A percentile compares a stretch with the other conserved stretches of the same genome.
Evolutionary conservation across 2,113 vertebrate genomes (phyloP).

Genomic region (Pygoscelis adeliae): DNA sequence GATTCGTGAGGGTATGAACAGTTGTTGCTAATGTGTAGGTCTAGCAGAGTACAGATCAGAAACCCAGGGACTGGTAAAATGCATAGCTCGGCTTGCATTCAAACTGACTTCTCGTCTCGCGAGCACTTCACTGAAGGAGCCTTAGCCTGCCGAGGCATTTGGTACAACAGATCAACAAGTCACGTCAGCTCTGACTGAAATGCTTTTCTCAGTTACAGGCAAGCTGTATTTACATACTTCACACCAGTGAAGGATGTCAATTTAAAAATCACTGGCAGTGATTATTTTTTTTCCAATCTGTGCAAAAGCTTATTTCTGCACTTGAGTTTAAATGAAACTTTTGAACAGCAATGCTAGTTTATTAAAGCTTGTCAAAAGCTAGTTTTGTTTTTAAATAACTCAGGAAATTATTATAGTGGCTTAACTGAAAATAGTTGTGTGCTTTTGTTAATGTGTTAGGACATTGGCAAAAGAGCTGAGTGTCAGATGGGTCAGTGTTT

Average conservation of each 20-base stretch:
- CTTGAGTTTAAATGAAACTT: background rate
- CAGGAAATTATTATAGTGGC: background rate
- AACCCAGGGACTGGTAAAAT: background rate
- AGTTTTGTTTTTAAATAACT: background rate
- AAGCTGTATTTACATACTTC: background rate
- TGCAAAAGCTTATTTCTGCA: background rate
- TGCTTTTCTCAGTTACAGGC: background rate
- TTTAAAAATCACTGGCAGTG: background rate
- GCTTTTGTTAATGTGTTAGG: background rate
- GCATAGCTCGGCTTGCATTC: accelerated
- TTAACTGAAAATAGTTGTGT: background rate
- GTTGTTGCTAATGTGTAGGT: background rate
- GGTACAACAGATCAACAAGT: background rate
- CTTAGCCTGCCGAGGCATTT: background rate
- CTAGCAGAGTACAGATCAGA: background rate
- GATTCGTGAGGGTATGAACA: background rate
- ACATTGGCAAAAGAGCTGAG: background rate
- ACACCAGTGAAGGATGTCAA: accelerated
- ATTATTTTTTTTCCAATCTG: background rate
- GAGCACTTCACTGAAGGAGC: background rate
- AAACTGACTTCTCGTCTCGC: accelerated
- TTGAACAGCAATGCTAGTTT: background rate
- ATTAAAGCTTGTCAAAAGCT: background rate
- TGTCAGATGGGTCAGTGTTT: background rate
- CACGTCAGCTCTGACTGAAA: background rate